Conservation (phyloP, 2,797 vertebrate genomes). For the Anguilla marmorata region DNA sequence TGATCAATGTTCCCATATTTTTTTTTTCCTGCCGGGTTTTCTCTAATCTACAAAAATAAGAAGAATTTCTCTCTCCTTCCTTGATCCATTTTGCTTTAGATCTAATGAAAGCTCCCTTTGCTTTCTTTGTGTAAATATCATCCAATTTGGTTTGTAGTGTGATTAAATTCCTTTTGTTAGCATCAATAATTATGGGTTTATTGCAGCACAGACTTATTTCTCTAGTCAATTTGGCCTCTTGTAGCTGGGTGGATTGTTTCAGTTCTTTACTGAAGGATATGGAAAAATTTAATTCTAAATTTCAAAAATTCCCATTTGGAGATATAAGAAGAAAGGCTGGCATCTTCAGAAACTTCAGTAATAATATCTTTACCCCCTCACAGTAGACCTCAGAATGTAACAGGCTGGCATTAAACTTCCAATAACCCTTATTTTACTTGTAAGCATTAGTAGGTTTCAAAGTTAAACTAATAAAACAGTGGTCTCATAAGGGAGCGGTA, state of each 20-base stretch:
- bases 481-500: no score
- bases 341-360: no score
- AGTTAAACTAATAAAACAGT: no score
- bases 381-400: no score
- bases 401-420: no score
- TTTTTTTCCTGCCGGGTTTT: not conserved
- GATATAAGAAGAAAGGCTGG: no score
- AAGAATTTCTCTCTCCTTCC: not conserved
- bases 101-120: not conserved
- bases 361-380: no score
- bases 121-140: not conserved
- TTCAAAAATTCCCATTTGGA: no score
- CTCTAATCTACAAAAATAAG: not conserved
- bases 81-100: slow-evolving; percentile 14
- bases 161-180: not conserved
- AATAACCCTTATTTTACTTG: no score
- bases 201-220: not conserved
- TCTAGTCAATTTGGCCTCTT: not conserved
- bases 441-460: no score
- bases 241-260: not conserved
- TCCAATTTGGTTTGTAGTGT: not conserved
- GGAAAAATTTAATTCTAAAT: not conserved
- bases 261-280: not conserved
- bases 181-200: not conserved
- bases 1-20: not conserved